Conservation (phyloP, 2,888 invertebrate genomes). For the Spilarctia lutea region DNA sequence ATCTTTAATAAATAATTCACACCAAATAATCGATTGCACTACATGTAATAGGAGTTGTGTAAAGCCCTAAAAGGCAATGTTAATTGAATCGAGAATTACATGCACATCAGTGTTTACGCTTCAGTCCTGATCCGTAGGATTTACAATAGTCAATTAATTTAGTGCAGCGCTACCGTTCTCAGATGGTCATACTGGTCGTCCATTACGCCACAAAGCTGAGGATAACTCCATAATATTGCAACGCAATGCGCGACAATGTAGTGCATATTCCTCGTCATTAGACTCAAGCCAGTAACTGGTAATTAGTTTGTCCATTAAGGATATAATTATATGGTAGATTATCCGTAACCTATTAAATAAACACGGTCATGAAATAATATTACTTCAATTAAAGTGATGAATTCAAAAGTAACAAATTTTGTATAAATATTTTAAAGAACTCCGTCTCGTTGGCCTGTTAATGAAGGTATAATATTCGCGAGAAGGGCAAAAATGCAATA, state of each 20-base stretch:
- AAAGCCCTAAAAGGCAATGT: slow-evolving; percentile 27
- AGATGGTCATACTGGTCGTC: slow-evolving; percentile 77
- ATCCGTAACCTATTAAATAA: slow-evolving; percentile 37
- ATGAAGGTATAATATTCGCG: slow-evolving; percentile 24
- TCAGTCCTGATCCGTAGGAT: slow-evolving; percentile 53
- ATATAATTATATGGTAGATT: slow-evolving; percentile 47
- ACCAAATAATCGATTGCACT: background rate
- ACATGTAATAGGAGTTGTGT: background rate
- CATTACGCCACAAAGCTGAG: slow-evolving; percentile 79
- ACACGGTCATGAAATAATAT: slow-evolving; percentile 16
- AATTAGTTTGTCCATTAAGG: slow-evolving; percentile 65
- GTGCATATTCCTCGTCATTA: slow-evolving; percentile 82
- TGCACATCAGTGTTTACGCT: slow-evolving; percentile 39
- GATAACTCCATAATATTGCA: slow-evolving; percentile 79
- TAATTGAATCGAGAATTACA: slow-evolving; percentile 25
- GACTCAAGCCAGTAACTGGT: slow-evolving; percentile 62
- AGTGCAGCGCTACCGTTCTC: slow-evolving; percentile 69
- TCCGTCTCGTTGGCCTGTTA: slow-evolving; percentile 14
- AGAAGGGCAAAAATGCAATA: slow-evolving; percentile 23
- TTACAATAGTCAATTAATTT: slow-evolving; percentile 69
- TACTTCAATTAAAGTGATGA: slow-evolving; percentile 5
- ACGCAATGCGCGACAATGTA: slow-evolving; percentile 73
- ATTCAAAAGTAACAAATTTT: slow-evolving; percentile 14
- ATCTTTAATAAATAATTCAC: background rate
- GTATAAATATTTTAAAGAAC: slow-evolving; percentile 5